These are phyloP conservation scores for Azemiops feae DNA, from an alignment of 2,113 vertebrate genomes.

Conservation along the genomic window DNA sequence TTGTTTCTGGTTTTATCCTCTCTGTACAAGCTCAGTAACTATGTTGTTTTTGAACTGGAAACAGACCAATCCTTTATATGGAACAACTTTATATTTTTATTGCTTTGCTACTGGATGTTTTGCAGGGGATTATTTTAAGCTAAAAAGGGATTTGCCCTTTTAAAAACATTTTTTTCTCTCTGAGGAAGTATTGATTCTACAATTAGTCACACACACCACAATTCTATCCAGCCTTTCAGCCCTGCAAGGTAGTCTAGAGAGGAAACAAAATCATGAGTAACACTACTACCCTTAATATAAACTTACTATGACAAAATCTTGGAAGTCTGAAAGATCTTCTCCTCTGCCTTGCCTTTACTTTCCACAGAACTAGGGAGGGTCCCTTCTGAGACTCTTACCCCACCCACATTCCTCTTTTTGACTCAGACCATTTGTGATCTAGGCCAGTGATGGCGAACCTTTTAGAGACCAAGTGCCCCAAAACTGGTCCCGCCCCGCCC, in stretches of 20 bases:
- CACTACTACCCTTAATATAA: not conserved
- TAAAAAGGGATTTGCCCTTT: not conserved
- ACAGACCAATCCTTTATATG: not conserved
- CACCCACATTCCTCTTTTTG: not conserved
- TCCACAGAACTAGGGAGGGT: not conserved
- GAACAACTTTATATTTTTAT: not conserved
- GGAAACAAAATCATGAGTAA: not conserved
- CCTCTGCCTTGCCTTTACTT: not conserved
- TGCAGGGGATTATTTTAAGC: not conserved
- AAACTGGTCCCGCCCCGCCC: too few species aligned
- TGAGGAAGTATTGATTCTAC: not conserved
- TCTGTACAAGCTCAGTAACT: not conserved
- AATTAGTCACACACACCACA: not conserved
- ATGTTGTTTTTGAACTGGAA: not conserved
- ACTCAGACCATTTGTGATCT: not conserved
- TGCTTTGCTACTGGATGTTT: not conserved
- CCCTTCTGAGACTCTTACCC: not conserved
- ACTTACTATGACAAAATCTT: not conserved
- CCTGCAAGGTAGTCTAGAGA: not conserved
- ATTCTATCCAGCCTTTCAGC: not conserved
- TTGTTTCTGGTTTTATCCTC: not conserved
- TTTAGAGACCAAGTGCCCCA: too few species aligned
- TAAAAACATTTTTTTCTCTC: not conserved
- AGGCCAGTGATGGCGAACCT: too few species aligned
- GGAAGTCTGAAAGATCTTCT: not conserved